These are phyloP conservation scores for Machimus rusticus DNA, from an alignment of 2,888 invertebrate species.

Conservation along the genomic window DNA sequence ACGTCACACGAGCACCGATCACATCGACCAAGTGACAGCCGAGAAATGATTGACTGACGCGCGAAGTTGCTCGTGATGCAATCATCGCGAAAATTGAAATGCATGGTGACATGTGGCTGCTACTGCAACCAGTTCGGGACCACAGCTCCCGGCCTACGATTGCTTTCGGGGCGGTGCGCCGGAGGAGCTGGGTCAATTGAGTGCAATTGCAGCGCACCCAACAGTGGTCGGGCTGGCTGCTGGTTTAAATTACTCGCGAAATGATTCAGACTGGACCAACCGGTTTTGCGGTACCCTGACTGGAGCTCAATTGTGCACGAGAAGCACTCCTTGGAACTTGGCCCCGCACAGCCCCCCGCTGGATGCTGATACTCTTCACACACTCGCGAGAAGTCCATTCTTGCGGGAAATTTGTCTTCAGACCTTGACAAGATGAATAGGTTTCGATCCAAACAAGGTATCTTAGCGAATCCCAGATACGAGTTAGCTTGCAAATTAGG, in stretches of 20 bases:
- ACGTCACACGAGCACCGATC: not conserved
- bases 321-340: not conserved
- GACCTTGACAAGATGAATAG: slow-evolving; percentile 24
- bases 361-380: not conserved
- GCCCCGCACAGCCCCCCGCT: not conserved
- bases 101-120: slow-evolving; percentile 23
- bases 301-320: not conserved
- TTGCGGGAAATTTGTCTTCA: slow-evolving; percentile 17
- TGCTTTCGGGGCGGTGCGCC: not conserved
- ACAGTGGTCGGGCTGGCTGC: not conserved
- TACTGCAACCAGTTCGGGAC: slow-evolving; percentile 13
- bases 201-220: slow-evolving; percentile 27
- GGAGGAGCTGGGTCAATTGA: slow-evolving; percentile 31
- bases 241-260: slow-evolving; percentile 17
- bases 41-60: slow-evolving; percentile 9
- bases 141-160: not conserved
- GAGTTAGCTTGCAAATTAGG: not conserved
- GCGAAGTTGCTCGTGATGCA: not conserved
- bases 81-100: slow-evolving; percentile 16
- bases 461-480: not conserved
- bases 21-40: not conserved
- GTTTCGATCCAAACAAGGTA: not conserved
- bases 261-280: slow-evolving; percentile 30
- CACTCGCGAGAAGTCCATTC: slow-evolving; percentile 1
- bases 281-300: slow-evolving; percentile 2